Evolutionary conservation across 2,888 invertebrate genomes (phyloP).

Genomic region (Mesorhabditis spiculigera): DNA sequence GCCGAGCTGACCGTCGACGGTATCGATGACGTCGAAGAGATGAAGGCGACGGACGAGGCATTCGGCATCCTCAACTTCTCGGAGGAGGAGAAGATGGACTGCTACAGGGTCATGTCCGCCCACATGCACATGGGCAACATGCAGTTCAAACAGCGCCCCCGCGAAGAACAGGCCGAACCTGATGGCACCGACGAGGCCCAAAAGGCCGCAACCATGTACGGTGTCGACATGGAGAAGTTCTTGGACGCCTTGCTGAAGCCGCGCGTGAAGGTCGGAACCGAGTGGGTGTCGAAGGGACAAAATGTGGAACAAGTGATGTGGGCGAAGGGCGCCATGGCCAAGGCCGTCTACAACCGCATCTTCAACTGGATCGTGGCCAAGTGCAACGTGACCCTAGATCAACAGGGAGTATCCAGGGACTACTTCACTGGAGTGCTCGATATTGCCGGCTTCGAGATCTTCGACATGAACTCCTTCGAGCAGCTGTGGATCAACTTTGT

Average conservation of each 20-base stretch:
- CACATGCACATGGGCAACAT: slow-evolving; percentile 99
- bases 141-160: slow-evolving; percentile 99
- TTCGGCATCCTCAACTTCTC: slow-evolving; percentile 98
- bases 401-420: slow-evolving; percentile 83
- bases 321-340: slow-evolving; percentile 60
- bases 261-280: slow-evolving; percentile 62
- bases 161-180: slow-evolving; percentile 93
- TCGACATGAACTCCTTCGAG: slow-evolving; percentile 94
- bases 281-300: slow-evolving; percentile 63
- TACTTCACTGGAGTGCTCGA: slow-evolving; percentile 95
- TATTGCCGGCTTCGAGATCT: slow-evolving; percentile 99
- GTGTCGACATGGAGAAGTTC: slow-evolving; percentile 40
- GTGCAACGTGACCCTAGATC: slow-evolving; percentile 60
- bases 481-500: slow-evolving; percentile 97
- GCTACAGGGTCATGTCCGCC: slow-evolving; percentile 92
- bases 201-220: slow-evolving; percentile 42
- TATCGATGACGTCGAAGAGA: slow-evolving; percentile 82
- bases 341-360: slow-evolving; percentile 61
- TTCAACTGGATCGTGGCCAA: slow-evolving; percentile 63
- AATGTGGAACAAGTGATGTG: slow-evolving; percentile 60
- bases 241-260: slow-evolving; percentile 62
- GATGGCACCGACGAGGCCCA: slow-evolving; percentile 32
- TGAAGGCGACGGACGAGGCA: slow-evolving; percentile 66
- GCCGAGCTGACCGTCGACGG: slow-evolving; percentile 86
- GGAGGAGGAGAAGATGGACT: slow-evolving; percentile 87